Base-by-base conservation (phyloP, 2,113 vertebrate genomes). In the Synchiropus splendidus region DNA sequence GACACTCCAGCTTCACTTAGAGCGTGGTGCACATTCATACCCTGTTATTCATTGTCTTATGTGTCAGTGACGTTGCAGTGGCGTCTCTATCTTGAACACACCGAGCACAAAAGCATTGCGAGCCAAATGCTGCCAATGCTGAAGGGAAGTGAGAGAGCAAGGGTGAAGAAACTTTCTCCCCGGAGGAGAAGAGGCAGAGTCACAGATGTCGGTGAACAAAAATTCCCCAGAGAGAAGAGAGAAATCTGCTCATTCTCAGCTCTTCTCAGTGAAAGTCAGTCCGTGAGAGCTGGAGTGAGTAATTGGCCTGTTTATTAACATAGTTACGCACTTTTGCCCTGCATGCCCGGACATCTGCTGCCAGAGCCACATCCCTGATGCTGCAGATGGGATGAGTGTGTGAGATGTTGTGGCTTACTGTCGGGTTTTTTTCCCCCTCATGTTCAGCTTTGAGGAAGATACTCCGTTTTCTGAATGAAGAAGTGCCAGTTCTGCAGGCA, bases 131-230 rank as follows among this genome's bases (percentile, higher is more conserved):
- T 42, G 43, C 30, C 12, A 15, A 31, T 45, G 48, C 17, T 18
- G 38, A 31, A 48, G 48, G 8, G 48, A 32, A 33, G 45, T 18
- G 27, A 9, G 51, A 44, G 37, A 37, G 54, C 14, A 17, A 18
- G 27, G 55, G 61, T 45, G 66, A 51, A 70, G 58, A 67, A 64
- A 42, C 54, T 65, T 54, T 63, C 55, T 62, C 69, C 68, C 68
- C 61, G 58, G 65, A 79, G 80, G 72, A 63, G 61, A 47, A 39
- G 57, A 74, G 61, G 69, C 79, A 39, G 57, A 74, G 61, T 69
- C 79, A 68, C 83, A 83, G 77, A 85, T 85, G 81, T 82, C 77
- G 67, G 68, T 65, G 58, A 74, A 78, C 77, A 70, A 55, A 65
- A 57, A 72, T 36, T 67, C 82, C 58, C 79, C 51, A 36, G 67